These are phyloP conservation scores for Sylvia borin DNA, from an alignment of 2,797 vertebrate genomes.

Conservation along the genomic window DNA sequence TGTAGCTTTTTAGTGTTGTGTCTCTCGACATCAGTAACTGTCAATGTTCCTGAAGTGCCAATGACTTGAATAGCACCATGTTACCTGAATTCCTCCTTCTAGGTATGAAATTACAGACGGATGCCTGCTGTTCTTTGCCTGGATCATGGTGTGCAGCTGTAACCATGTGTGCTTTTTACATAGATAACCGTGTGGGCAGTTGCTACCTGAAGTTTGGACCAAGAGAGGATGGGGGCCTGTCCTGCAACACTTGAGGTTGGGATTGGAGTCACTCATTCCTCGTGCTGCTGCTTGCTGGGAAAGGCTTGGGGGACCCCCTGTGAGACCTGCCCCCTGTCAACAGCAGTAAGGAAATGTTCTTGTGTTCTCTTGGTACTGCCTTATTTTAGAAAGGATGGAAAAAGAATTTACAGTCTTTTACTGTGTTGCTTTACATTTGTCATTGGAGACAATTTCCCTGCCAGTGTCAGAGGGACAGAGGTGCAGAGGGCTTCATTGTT, in stretches of 20 bases:
- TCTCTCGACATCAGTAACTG: not conserved
- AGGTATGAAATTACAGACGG: not conserved
- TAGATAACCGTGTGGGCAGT: slow-evolving; percentile 83
- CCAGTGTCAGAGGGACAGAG: not conserved
- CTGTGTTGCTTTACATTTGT: no score
- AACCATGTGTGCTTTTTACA: not conserved
- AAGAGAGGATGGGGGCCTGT: slow-evolving; percentile 75
- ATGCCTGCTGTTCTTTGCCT: not conserved
- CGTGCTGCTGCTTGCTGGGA: slow-evolving; percentile 85
- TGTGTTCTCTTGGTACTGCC: fast-evolving
- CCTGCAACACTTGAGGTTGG: slow-evolving; percentile 84
- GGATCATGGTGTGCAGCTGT: not conserved
- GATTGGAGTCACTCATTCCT: slow-evolving; percentile 83
- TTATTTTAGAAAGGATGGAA: not conserved
- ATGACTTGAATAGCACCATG: not conserved
- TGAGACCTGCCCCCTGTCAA: slow-evolving; percentile 82
- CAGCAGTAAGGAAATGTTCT: slow-evolving; percentile 78
- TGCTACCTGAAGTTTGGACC: slow-evolving; percentile 82
- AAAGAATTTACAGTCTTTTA: not conserved
- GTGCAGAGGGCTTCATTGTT: not conserved
- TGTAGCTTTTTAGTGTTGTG: not conserved
- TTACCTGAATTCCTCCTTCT: not conserved
- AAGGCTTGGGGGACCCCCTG: slow-evolving; percentile 86
- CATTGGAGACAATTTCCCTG: not conserved
- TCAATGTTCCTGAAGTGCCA: not conserved